phyloP scores from a whole-genome alignment of 2,888 invertebrate species.

The Melieria omissa region DNA sequence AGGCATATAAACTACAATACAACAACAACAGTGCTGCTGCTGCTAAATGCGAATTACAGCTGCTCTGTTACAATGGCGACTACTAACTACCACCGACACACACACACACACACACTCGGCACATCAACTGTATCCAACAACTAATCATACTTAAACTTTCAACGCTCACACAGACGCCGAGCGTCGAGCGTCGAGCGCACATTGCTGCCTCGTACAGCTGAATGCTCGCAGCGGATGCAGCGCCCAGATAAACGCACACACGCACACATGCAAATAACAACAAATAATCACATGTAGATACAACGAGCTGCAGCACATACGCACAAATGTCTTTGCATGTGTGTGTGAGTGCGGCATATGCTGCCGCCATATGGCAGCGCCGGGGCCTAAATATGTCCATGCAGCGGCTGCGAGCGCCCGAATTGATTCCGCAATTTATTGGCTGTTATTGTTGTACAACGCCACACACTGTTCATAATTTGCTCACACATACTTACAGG shows the following conservation, averaged over 20 bases:
- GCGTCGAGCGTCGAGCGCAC: too few relatives aligned
- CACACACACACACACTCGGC: too few relatives aligned
- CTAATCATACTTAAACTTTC: slow-evolving; percentile 20
- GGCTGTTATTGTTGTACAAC: slow-evolving; percentile 4
- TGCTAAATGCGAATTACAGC: too few relatives aligned
- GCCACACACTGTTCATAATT: neutral
- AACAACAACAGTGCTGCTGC: too few relatives aligned
- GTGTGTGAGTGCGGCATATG: neutral
- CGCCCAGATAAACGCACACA: neutral
- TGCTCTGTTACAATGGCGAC: too few relatives aligned
- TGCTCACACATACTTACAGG: neutral
- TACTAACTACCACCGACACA: too few relatives aligned
- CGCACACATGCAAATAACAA: neutral
- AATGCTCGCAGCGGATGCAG: too few relatives aligned
- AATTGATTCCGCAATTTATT: slow-evolving; percentile 15
- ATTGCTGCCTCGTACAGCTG: too few relatives aligned
- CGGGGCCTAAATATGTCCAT: neutral
- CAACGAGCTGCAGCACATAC: too few relatives aligned
- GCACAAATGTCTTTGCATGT: neutral
- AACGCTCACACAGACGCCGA: neutral
- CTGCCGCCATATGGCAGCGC: neutral
- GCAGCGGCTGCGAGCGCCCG: neutral
- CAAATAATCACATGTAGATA: too few relatives aligned
- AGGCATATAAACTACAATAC: too few relatives aligned
- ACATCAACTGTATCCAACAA: neutral